Evolutionary conservation across 1,140 invertebrate species (phyloP).

Genomic region (Monomorium pharaonis): DNA sequence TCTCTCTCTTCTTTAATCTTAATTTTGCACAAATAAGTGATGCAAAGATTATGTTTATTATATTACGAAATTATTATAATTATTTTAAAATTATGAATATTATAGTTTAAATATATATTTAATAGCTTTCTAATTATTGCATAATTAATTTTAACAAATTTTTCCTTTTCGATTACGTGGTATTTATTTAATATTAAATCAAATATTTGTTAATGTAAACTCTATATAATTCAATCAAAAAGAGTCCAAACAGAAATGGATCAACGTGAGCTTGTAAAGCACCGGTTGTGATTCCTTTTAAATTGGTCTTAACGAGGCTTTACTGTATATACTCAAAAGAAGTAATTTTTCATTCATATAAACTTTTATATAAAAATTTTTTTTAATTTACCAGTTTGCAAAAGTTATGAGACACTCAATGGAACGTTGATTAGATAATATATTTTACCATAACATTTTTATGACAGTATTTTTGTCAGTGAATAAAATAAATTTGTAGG

Average conservation of each 20-base stretch:
- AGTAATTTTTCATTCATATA: slow-evolving; percentile 13
- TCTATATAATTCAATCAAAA: not conserved
- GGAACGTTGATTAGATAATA: slow-evolving; percentile 32
- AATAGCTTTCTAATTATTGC: not conserved
- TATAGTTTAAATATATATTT: not conserved
- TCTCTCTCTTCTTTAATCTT: not conserved
- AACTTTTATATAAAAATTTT: slow-evolving; percentile 22
- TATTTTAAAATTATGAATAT: slow-evolving; percentile 2
- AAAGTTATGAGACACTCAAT: slow-evolving; percentile 17
- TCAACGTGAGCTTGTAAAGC: slow-evolving; percentile 1
- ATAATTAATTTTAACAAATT: not conserved
- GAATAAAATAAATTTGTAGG: not conserved
- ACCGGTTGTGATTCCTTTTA: slow-evolving; percentile 11
- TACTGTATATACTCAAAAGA: slow-evolving; percentile 13
- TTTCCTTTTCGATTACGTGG: not conserved
- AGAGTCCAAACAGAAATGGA: slow-evolving; percentile 1
- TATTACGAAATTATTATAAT: slow-evolving; percentile 6
- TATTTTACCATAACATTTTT: not conserved
- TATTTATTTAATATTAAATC: not conserved
- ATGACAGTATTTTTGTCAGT: not conserved
- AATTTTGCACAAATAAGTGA: not conserved
- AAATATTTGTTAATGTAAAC: slow-evolving; percentile 23
- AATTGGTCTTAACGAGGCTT: slow-evolving; percentile 31
- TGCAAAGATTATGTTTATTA: not conserved
- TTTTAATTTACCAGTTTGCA: not conserved